Base-by-base conservation (phyloP, 2,888 invertebrate species). In the Heliconius hortense region DNA sequence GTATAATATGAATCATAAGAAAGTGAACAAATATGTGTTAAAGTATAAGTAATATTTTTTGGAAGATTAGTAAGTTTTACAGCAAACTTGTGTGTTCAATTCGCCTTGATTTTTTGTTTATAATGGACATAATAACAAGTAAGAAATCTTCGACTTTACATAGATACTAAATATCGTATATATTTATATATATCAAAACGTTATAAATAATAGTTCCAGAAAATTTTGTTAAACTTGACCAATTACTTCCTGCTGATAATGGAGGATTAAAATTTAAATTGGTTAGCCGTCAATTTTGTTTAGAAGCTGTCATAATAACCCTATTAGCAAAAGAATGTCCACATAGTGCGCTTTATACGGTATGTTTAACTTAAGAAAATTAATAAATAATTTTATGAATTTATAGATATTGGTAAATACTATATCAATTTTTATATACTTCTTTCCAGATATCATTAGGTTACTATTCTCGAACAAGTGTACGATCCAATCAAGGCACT, bases 211-310 rank as follows among this genome's bases (percentile, higher is more conserved):
- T 60, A 15, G 15, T 60, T 60, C 26, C 60, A 60, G 60, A 26
- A 24, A 60, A 60, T 26, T 4, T 60, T 26, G 60, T 60, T 7
- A 66, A 64, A 62, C 78, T 76, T 53, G 78, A 77, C 64, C 79
- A 76, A 56, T 13, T 79, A 59, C 74, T 70, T 71, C 78, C 70
- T 76, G 77, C 77, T 31, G 81, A 81, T 69, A 81, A 81, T 80
- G 82, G 85, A 31, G 82, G 79, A 13, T 76, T 86, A 64, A 79
- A 74, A 63, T 84, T 86, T 72, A 76, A 78, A 75, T 77, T 83
- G 60, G 79, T 78, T 73, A 26, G 60, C 13, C 60, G 26, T 60
- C 15, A 60, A 60, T 26, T 15, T 24, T 26, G 13, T 60, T 26
- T 26, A 11, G 60, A 60, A 26, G 26, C 13, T 60, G 7, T 60